These are phyloP conservation scores for Eubasilissa regina DNA, from an alignment of 1,140 invertebrate genomes.

Conservation along the genomic window DNA sequence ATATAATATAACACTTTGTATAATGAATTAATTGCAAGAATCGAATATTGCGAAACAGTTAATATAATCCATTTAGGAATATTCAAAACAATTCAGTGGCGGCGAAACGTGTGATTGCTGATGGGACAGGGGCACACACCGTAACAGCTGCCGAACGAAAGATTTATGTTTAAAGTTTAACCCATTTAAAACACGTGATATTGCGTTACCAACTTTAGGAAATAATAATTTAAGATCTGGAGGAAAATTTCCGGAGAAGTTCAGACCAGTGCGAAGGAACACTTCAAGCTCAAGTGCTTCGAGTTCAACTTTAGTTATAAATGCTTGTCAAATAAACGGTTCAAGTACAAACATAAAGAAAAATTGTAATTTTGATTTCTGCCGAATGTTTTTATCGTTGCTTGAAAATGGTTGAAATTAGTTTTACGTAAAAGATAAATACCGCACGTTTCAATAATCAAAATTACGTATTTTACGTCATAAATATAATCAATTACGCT, in stretches of 20 bases:
- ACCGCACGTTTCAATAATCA: background rate
- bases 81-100: conserved; percentile 35
- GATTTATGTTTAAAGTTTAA: conserved; percentile 60
- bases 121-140: conserved; percentile 47
- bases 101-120: conserved; percentile 50
- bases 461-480: background rate
- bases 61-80: background rate
- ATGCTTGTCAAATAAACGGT: conserved; percentile 44
- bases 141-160: conserved; percentile 58
- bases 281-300: conserved; percentile 35
- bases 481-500: conserved; percentile 29
- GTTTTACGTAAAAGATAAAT: background rate
- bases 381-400: background rate
- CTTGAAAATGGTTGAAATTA: conserved; percentile 1
- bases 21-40: too few species aligned
- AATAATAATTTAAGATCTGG: conserved; percentile 57
- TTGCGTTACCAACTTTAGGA: conserved; percentile 56
- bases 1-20: too few species aligned
- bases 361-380: conserved; percentile 27
- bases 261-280: conserved; percentile 18
- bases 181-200: conserved; percentile 61
- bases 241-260: conserved; percentile 37
- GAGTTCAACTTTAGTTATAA: conserved; percentile 43
- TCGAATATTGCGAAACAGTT: too few species aligned
- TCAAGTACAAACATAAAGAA: conserved; percentile 30